Evolutionary conservation across 2,888 invertebrate species (phyloP).

Genomic region (Onthophagus sagittarius): DNA sequence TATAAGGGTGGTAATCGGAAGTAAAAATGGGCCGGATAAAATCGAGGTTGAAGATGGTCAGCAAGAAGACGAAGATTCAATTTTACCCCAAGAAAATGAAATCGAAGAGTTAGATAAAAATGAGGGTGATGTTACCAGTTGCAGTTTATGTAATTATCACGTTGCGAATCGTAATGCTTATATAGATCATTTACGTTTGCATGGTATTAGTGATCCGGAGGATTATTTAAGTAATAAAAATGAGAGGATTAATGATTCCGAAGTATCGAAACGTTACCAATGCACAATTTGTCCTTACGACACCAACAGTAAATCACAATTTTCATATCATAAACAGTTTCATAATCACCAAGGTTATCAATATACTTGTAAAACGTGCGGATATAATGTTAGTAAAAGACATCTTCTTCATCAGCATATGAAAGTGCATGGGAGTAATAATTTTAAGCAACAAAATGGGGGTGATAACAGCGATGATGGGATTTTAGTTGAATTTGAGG

Average conservation of each 20-base stretch:
- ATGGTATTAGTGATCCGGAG: slow-evolving; percentile 59
- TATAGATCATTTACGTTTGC: slow-evolving; percentile 63
- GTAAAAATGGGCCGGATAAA: slow-evolving; percentile 54
- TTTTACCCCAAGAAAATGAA: slow-evolving; percentile 50
- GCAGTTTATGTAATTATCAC: slow-evolving; percentile 77
- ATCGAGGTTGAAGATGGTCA: slow-evolving; percentile 41
- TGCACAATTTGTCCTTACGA: slow-evolving; percentile 81
- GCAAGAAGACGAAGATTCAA: slow-evolving; percentile 44
- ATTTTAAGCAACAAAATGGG: slow-evolving; percentile 46
- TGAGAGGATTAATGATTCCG: slow-evolving; percentile 34
- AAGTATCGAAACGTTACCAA: slow-evolving; percentile 63
- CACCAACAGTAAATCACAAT: slow-evolving; percentile 82
- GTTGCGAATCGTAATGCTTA: slow-evolving; percentile 68
- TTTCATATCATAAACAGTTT: slow-evolving; percentile 81
- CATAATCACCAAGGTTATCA: slow-evolving; percentile 70
- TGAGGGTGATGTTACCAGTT: slow-evolving; percentile 58
- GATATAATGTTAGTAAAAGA: slow-evolving; percentile 76
- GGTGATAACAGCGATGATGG: slow-evolving; percentile 40
- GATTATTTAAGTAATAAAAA: slow-evolving; percentile 52
- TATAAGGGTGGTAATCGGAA: slow-evolving; percentile 60
- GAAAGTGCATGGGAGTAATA: slow-evolving; percentile 66
- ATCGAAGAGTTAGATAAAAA: slow-evolving; percentile 60
- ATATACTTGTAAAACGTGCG: slow-evolving; percentile 79
- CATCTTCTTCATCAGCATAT: slow-evolving; percentile 81
- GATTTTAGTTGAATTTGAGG: slow-evolving; percentile 41